Evolutionary conservation across 2,113 vertebrate genomes (phyloP).

Genomic region (Rhegmatorhina hoffmannsi): DNA sequence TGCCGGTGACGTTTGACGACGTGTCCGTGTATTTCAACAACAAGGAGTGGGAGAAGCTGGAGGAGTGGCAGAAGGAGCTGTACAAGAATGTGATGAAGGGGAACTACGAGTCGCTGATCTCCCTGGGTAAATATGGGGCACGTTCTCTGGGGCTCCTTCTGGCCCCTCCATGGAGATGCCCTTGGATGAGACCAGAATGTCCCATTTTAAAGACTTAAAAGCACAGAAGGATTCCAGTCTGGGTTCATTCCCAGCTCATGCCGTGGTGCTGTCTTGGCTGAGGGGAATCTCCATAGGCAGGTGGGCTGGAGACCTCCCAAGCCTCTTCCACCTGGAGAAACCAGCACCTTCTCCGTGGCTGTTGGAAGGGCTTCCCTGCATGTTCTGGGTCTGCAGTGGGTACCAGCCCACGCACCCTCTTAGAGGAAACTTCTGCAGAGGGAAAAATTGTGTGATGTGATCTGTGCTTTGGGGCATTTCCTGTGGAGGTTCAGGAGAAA

Average conservation of each 20-base stretch:
- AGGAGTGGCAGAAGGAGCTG: constrained; percentile 83
- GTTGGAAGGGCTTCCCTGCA: neutral
- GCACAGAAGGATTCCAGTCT: neutral
- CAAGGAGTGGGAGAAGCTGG: constrained; percentile 83
- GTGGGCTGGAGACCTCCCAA: neutral
- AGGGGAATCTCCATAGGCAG: neutral
- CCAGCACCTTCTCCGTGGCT: neutral
- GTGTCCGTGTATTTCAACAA: constrained; percentile 79
- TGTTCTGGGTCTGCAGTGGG: neutral
- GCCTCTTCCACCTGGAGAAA: neutral
- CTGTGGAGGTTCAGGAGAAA: neutral
- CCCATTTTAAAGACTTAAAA: neutral
- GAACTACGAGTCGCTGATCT: constrained; percentile 80
- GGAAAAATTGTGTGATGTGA: accelerated
- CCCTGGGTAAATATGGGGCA: constrained; percentile 69
- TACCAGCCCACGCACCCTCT: neutral
- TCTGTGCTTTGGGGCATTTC: neutral
- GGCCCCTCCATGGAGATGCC: neutral
- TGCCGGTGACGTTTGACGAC: constrained; percentile 78
- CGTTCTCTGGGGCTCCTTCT: neutral
- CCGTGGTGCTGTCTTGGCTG: neutral
- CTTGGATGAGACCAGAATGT: neutral
- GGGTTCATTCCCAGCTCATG: neutral
- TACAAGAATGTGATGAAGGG: constrained; percentile 82
- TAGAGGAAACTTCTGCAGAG: neutral